Conservation (phyloP, 64 coral and sea anemone species). For the Stichodactyla mertensii region DNA sequence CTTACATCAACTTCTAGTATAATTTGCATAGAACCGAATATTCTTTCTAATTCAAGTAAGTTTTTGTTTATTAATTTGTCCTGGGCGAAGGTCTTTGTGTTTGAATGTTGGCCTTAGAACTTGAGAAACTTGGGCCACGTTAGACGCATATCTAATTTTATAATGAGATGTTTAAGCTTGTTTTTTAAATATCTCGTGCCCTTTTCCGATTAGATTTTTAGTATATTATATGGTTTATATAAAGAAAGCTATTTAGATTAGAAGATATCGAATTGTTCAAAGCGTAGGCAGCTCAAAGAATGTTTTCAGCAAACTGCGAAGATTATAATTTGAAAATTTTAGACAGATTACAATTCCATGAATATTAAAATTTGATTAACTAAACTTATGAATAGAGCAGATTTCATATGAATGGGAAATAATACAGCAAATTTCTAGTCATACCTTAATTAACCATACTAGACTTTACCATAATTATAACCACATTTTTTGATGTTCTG, state of each 20-base stretch:
- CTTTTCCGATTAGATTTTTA: not conserved
- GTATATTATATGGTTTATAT: not conserved
- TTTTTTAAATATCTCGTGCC: not conserved
- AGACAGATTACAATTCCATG: not conserved
- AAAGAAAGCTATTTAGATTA: not conserved
- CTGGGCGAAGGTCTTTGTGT: not conserved
- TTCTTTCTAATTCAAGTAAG: not conserved
- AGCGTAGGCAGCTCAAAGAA: not conserved
- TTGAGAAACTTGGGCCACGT: not conserved
- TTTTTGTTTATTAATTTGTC: not conserved
- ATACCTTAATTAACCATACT: too few relatives aligned
- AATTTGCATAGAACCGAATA: not conserved
- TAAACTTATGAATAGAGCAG: too few relatives aligned
- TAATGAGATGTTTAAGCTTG: not conserved
- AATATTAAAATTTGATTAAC: not conserved
- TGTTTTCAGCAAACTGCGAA: not conserved
- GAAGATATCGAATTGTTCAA: not conserved
- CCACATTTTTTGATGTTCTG: too few relatives aligned
- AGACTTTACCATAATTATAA: too few relatives aligned
- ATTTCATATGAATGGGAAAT: too few relatives aligned
- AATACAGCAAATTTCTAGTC: too few relatives aligned
- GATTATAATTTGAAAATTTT: not conserved
- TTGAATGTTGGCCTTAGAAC: not conserved
- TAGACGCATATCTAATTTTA: slow-evolving; percentile 22
- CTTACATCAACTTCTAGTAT: not conserved